Percentiles rank a stretch among this genome's conserved stretches.
Evolutionary conservation across 1,140 invertebrate species (phyloP).

Genomic region (Drosophila busckii): DNA sequence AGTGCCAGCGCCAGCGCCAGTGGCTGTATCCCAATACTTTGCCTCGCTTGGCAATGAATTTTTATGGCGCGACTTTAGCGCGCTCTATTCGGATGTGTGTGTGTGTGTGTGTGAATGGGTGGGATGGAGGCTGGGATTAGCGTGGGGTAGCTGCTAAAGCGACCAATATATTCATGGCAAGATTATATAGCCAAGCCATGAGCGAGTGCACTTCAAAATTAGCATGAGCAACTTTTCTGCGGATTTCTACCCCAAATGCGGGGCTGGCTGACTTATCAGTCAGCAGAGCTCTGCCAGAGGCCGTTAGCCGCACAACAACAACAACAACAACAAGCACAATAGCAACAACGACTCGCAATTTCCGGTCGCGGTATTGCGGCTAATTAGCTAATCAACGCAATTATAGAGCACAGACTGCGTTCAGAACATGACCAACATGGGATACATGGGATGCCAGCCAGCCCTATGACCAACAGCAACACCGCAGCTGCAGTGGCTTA

Average conservation of each 20-base stretch:
- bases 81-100: no score
- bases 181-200: conserved; percentile 48
- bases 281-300: conserved; percentile 12
- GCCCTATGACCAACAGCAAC: neutral
- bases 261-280: conserved; percentile 29
- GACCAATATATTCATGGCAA: conserved; percentile 70
- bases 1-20: conserved; percentile 30
- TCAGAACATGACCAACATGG: neutral
- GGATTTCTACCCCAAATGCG: no score
- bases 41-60: conserved; percentile 70
- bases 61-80: conserved; percentile 69
- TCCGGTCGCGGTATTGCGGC: conserved; percentile 69
- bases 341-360: conserved; percentile 57
- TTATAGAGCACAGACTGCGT: conserved; percentile 44
- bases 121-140: neutral
- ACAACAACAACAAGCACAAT: neutral
- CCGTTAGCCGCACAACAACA: neutral
- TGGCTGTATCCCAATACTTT: conserved; percentile 51
- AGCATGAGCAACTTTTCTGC: conserved; percentile 28
- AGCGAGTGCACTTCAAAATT: conserved; percentile 52
- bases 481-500: neutral
- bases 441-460: neutral
- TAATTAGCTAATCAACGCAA: conserved; percentile 76
- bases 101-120: no score
- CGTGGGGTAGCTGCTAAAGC: conserved; percentile 21